Base-by-base conservation (phyloP, 2,113 vertebrate species). In the Romanogobio albipinnatus region DNA sequence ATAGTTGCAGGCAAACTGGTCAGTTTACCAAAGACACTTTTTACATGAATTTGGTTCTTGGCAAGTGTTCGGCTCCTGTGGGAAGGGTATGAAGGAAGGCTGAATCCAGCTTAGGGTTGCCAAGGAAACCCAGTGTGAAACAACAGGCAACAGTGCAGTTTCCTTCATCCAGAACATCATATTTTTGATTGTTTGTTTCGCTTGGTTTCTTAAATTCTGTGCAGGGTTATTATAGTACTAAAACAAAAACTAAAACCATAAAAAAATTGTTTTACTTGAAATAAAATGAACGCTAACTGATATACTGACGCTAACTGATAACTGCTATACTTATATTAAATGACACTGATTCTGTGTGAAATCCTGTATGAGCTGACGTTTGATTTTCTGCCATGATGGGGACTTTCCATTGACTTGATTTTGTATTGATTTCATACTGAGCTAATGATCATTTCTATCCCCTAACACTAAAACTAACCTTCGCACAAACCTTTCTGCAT, bases 61-160 rank as follows among this genome's bases (percentile, higher is more conserved):
- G 43, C 43, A 47, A 47, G 22, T 74, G n/a, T 74, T 26, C 47
- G 43, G 43, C 43, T n/a, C 43, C 71, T 74, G 71, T 26, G 68
- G 36, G 68, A 71, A 43, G 9, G 9, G n/a, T 49, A 7, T 74
- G 43, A 74, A 24, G 45, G 39, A 47, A 74, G 70, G 70, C 70
- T 47, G 43, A 47, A 73, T 47, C 43, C 10, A 74, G 70, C n/a
- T 74, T 24, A 74, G 43, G 22, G 70, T 74, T 74, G 43, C 43
- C 70, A 74, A 47, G 70, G 43, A 74, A 13, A 74, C 70, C 43
- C 70, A 74, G 70, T 74, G 70, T 74, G 70, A 73, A 73, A 47
- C 70, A 73, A 47, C 70, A 73, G 13, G 70, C 70, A 47, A 26
- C 70, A 24, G 43, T 15, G 70, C 70, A 49, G 70, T 15, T 74